A percentile compares a stretch with the other conserved stretches of the same genome.
phyloP scores from a whole-genome alignment of 2,888 invertebrate species.

The Diplolepis rosae region DNA sequence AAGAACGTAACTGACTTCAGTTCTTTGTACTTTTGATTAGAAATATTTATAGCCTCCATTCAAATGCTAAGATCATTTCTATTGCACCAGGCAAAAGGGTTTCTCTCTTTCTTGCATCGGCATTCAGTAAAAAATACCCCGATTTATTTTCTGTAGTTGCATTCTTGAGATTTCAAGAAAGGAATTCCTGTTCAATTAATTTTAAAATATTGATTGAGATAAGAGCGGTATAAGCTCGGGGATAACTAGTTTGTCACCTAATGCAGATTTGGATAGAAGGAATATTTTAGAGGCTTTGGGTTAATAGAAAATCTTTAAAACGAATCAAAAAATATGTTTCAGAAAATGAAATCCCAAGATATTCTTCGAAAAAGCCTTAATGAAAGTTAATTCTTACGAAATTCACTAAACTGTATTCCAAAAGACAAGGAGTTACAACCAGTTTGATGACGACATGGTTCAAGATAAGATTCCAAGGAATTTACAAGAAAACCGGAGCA shows the following conservation, averaged over 20 bases:
- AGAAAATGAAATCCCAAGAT: background rate
- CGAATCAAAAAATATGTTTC: no score
- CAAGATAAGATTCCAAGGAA: conserved; percentile 8
- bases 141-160: background rate
- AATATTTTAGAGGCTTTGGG: no score
- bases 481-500: background rate
- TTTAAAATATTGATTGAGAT: no score
- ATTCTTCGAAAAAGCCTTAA: background rate
- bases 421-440: background rate
- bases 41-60: background rate
- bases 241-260: no score
- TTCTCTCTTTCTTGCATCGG: background rate
- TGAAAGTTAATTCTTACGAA: background rate
- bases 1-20: background rate
- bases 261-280: no score
- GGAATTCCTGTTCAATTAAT: background rate
- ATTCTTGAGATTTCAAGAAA: no score
- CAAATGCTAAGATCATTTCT: background rate
- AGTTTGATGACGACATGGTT: background rate
- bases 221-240: no score
- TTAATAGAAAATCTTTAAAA: no score
- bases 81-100: background rate
- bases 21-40: background rate
- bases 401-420: background rate
- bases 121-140: background rate